phyloP scores from a whole-genome alignment of 1,140 invertebrate species.

The Nasonia longicornis region DNA sequence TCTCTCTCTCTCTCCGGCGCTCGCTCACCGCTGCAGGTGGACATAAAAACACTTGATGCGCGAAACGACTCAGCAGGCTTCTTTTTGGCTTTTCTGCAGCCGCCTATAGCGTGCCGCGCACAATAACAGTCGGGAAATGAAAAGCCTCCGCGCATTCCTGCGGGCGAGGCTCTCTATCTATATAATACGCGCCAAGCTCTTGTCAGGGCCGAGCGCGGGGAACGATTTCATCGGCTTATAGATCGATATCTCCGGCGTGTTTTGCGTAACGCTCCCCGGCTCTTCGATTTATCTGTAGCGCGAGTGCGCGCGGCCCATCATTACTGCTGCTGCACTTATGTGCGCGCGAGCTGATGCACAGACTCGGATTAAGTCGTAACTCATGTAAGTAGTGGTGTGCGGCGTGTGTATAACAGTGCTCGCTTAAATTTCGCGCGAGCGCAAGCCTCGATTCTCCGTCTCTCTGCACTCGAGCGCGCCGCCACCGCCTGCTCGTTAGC shows the following conservation, averaged over 20 bases:
- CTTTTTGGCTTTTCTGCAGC: background rate
- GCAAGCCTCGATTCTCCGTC: background rate
- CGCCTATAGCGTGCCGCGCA: background rate
- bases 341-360: background rate
- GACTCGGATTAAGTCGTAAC: slow-evolving; percentile 64
- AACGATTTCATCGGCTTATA: slow-evolving; percentile 50
- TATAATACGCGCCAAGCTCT: background rate
- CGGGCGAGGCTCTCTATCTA: background rate
- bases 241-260: slow-evolving; percentile 58
- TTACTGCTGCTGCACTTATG: slow-evolving; percentile 51
- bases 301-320: slow-evolving; percentile 46
- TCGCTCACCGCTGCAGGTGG: background rate
- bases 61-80: background rate
- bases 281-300: slow-evolving; percentile 27
- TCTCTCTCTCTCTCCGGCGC: background rate
- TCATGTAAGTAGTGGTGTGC: slow-evolving; percentile 42
- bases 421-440: background rate
- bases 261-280: slow-evolving; percentile 56
- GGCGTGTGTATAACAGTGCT: slow-evolving; percentile 7
- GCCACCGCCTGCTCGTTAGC: slow-evolving; percentile 1
- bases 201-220: background rate
- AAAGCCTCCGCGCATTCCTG: slow-evolving; percentile 28
- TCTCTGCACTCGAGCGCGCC: background rate
- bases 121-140: background rate
- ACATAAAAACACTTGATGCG: slow-evolving; percentile 31